phyloP scores from a whole-genome alignment of 2,113 vertebrate genomes.

The Mungos mungo region DNA sequence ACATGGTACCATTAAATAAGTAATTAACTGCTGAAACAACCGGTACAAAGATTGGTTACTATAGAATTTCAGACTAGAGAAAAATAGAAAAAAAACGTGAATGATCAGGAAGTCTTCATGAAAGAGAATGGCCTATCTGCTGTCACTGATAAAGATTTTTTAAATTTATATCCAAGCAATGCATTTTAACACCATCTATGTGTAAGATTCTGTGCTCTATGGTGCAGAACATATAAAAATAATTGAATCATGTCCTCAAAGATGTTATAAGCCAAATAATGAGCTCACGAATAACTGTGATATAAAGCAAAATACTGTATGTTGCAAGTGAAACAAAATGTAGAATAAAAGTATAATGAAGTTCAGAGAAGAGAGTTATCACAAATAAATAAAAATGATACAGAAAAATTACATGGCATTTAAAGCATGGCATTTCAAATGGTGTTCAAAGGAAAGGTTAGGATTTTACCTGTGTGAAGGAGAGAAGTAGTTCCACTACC shows the following conservation, averaged over 20 bases:
- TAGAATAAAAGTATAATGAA: background rate
- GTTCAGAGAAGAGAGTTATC: background rate
- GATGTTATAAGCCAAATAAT: background rate
- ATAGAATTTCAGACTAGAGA: constrained; percentile 44
- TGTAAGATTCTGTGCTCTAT: background rate
- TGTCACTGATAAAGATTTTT: background rate
- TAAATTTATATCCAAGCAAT: background rate
- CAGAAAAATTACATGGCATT: background rate
- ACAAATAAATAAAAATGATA: constrained; percentile 16
- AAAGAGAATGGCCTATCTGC: background rate
- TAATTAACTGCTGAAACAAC: constrained; percentile 58
- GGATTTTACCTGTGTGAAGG: background rate
- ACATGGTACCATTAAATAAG: constrained; percentile 40
- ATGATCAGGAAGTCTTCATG: constrained; percentile 15
- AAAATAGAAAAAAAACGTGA: background rate
- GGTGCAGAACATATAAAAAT: background rate
- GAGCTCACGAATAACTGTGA: background rate
- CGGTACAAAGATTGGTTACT: background rate
- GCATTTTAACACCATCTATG: background rate
- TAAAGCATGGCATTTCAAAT: constrained; percentile 31
- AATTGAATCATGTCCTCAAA: background rate
- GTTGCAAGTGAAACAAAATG: background rate
- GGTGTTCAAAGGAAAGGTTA: background rate
- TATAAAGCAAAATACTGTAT: background rate
- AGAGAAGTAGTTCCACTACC: background rate